Conservation (phyloP, 2,113 vertebrate genomes). For the Aramus guarauna region DNA sequence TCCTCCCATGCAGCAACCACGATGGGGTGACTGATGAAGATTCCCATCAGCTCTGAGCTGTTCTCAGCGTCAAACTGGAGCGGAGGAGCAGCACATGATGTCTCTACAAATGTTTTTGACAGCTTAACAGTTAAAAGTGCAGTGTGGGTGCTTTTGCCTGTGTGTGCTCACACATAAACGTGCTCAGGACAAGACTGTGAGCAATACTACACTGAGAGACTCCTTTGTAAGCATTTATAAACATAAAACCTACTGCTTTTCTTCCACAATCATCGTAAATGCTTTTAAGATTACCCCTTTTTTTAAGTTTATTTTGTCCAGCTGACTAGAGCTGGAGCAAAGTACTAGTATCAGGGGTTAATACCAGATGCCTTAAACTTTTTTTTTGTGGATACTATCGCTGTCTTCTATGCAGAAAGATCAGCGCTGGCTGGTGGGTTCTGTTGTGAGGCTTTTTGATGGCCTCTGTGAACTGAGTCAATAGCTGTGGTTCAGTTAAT, state of each 20-base stretch:
- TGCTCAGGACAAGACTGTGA: not conserved
- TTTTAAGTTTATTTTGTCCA: not conserved
- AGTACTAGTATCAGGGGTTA: not conserved
- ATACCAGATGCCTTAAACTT: not conserved
- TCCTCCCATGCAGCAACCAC: constrained; percentile 14
- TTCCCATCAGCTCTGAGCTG: constrained; percentile 36
- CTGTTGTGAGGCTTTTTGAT: not conserved
- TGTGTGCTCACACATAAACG: not conserved
- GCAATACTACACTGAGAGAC: not conserved
- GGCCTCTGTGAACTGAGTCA: not conserved
- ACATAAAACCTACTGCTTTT: not conserved
- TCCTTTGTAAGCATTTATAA: not conserved
- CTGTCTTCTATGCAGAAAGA: not conserved
- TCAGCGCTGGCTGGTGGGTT: not conserved
- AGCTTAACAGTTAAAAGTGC: not conserved
- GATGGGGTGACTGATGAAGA: constrained; percentile 58
- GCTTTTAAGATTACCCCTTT: not conserved
- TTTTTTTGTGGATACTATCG: not conserved
- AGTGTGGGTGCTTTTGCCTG: not conserved
- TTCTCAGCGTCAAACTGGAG: constrained; percentile 10
- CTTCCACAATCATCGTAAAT: not conserved
- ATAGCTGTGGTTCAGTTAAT: not conserved
- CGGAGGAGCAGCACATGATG: not conserved
- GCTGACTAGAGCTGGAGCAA: not conserved
- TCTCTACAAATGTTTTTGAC: not conserved